phyloP scores from a whole-genome alignment of 2,888 invertebrate genomes.

The Leistus spinibarbis region DNA sequence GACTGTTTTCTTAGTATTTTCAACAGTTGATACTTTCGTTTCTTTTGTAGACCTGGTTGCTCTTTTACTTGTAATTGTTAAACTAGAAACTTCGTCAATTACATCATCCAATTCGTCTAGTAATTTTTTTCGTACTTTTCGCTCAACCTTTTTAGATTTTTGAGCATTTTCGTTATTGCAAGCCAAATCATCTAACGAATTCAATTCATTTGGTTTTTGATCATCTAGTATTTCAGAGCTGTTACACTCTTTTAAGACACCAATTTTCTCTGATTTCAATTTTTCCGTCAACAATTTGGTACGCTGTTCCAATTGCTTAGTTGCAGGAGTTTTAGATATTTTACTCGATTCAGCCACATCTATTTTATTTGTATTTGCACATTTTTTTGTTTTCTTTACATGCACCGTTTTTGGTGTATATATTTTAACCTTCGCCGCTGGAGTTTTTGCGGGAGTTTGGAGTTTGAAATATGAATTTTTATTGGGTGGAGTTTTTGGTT shows the following conservation, averaged over 20 bases:
- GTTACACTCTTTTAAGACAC: conserved; percentile 10
- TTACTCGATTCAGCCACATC: not conserved
- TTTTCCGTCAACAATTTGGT: conserved; percentile 41
- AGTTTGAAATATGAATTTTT: conserved; percentile 21
- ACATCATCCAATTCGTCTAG: conserved; percentile 20
- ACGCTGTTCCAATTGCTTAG: conserved; percentile 17
- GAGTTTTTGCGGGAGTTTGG: conserved; percentile 24
- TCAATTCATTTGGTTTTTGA: not conserved
- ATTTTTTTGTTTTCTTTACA: conserved; percentile 25
- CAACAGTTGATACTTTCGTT: not conserved
- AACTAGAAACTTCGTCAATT: conserved; percentile 14
- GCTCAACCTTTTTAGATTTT: not conserved
- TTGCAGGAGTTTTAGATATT: not conserved
- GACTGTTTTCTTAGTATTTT: not conserved
- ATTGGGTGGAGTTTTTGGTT: conserved; percentile 15
- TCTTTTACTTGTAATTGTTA: conserved; percentile 1
- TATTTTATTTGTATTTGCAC: not conserved
- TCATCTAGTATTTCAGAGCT: not conserved
- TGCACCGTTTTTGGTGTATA: conserved; percentile 39
- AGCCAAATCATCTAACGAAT: too few species aligned
- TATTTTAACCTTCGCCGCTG: conserved; percentile 36
- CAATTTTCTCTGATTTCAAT: conserved; percentile 25
- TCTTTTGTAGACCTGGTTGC: not conserved
- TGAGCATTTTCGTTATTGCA: too few species aligned
- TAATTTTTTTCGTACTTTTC: conserved; percentile 15